Conservation (phyloP, 2,797 vertebrate genomes). For the Menidia menidia region DNA sequence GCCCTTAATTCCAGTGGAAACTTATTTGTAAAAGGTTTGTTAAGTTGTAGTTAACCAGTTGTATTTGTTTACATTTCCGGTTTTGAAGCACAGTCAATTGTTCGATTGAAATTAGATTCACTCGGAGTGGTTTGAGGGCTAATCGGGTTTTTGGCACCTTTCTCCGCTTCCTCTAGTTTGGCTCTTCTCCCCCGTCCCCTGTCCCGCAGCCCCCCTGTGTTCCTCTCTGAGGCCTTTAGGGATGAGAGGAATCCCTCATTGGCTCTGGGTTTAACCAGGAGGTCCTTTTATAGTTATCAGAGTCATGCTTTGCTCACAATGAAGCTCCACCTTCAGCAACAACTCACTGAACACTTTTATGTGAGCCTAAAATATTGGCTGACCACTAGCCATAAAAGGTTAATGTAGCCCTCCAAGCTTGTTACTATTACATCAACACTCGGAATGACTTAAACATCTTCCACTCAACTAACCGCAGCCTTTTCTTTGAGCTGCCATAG, state of each 20-base stretch:
- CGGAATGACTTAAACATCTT: slow-evolving; percentile 47
- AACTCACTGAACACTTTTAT: slow-evolving; percentile 37
- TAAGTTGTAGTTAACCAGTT: slow-evolving; percentile 29
- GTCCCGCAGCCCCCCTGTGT: slow-evolving; percentile 36
- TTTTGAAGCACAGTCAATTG: slow-evolving; percentile 43
- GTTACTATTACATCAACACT: slow-evolving; percentile 47
- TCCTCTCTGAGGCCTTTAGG: slow-evolving; percentile 27
- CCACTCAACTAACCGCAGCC: slow-evolving; percentile 38
- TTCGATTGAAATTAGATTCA: slow-evolving; percentile 50
- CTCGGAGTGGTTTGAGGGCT: slow-evolving; percentile 60
- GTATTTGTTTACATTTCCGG: slow-evolving; percentile 56
- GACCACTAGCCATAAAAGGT: slow-evolving; percentile 32
- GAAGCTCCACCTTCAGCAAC: slow-evolving; percentile 26
- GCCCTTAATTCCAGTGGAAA: too few relatives aligned
- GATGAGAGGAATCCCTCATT: slow-evolving; percentile 28
- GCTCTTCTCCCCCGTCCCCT: slow-evolving; percentile 27
- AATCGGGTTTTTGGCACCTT: slow-evolving; percentile 67
- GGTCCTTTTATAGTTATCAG: slow-evolving; percentile 49
- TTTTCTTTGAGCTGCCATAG: slow-evolving; percentile 78
- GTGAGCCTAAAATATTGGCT: slow-evolving; percentile 39
- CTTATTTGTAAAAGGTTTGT: slow-evolving; percentile 12
- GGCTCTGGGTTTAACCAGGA: slow-evolving; percentile 24
- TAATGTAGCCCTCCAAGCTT: slow-evolving; percentile 26
- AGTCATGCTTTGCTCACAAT: slow-evolving; percentile 19
- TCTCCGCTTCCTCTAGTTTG: slow-evolving; percentile 40